A percentile compares a stretch with the other conserved stretches of the same genome.
phyloP scores from a whole-genome alignment of 2,888 invertebrate genomes.

The Dusona sp. region DNA sequence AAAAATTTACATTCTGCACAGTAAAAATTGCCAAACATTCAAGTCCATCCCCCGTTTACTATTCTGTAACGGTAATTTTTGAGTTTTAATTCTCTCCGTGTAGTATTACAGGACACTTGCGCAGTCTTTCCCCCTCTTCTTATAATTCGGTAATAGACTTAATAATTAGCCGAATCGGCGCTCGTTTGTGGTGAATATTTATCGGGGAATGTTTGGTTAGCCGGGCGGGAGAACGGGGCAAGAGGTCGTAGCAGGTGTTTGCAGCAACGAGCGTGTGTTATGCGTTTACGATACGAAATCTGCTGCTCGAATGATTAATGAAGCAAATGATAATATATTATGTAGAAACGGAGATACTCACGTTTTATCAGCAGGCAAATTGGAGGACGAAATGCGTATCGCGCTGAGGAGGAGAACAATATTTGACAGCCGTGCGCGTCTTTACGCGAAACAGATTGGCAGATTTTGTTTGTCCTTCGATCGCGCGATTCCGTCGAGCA shows the following conservation, averaged over 20 bases:
- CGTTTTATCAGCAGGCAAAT: background rate
- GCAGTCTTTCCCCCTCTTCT: background rate
- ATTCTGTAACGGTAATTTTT: no score
- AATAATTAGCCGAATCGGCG: no score
- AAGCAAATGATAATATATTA: background rate
- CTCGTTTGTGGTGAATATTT: background rate
- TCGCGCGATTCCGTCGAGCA: background rate
- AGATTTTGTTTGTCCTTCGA: slow-evolving; percentile 6
- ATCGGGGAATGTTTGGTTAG: background rate
- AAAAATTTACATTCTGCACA: no score
- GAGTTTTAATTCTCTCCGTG: no score
- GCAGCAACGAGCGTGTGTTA: background rate
- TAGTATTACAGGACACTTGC: background rate
- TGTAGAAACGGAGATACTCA: background rate
- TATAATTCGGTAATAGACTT: background rate
- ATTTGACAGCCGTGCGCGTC: background rate
- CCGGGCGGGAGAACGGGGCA: background rate
- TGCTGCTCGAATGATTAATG: background rate
- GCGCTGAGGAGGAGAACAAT: background rate
- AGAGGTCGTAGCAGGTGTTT: background rate
- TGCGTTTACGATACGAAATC: slow-evolving; percentile 5
- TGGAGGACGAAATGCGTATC: background rate
- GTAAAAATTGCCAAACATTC: no score
- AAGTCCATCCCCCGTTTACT: no score
- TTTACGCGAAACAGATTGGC: background rate